Evolutionary conservation across 2,113 vertebrate species (phyloP), one percentile per base, ranked within the genome.

Genomic region (Dicerorhinus sumatrensis): DNA sequence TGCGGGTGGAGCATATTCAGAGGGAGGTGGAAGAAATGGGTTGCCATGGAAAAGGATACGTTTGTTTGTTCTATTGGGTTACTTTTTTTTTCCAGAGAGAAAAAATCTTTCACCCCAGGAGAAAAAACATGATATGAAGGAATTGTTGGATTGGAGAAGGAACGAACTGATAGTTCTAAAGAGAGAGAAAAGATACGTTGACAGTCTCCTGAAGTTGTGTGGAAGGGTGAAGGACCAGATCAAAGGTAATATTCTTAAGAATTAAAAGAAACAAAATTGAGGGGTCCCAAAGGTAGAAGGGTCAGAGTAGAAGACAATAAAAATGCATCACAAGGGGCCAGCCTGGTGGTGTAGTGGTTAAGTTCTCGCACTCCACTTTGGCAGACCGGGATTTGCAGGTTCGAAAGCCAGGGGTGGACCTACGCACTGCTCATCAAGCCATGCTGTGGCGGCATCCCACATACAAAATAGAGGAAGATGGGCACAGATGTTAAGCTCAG

Each of bases 141-240:
- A 97, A 5, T 73, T 99, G 56, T 97, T 99, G 60, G 21, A 63
- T 2, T 81, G 36, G 79, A 99, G 99, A 83, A 6, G 20, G 0
- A 4, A 96, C 0, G 99, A 99, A 94, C 72, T 99, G 6, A 0
- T 8, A 0, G 91, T 89, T 46, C 95, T 99, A 6, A 98, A 96
- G 93, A 14, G 17, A 2, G 99, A 99, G 97, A 98, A 97, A 6
- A 96, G 98, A 56, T 96, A 97, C 4, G 96, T 99, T 2, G 98
- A 98, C 67, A 97, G 98, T 54, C 96, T 99, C 21, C 94, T 99
- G 93, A 98, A 67, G 82, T 99, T 99, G 99, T 99, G 99, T 36
- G 98, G 77, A 93, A 99, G 97, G 73, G 99, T 99, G 79, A 96
- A 98, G 72, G 97, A 98, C 6, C 94, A 96, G 42, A 85, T 99